Evolutionary conservation across 2,797 vertebrate genomes (phyloP), one percentile per base, ranked within the genome.

Genomic region (Gymnoscopelus braueri): DNA sequence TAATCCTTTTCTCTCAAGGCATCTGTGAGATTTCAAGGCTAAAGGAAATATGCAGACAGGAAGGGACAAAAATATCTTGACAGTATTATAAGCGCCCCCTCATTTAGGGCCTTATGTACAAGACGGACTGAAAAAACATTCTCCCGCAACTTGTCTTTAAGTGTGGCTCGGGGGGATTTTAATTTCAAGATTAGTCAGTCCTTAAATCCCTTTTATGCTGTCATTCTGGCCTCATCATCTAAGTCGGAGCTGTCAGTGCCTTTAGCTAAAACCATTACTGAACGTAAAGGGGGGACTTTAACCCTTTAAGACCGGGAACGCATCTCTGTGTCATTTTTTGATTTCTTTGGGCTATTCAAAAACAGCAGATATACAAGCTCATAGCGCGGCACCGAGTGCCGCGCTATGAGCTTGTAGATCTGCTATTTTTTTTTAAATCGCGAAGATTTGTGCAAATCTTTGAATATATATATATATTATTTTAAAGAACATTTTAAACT

Each of bases 171-270:
- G 39, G 60, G 81, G 87, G 83, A 79, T 83, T 87, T 88, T 84
- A 78, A 86, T 89, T 87, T 84, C 68, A 85, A 85, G 76, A 87
- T 88, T 84, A 86, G 75, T 82, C 73, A 55, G 74, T 74, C 65
- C 86, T 87, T 81, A 80, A 81, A 67, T 77, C 72, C 74, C 51
- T 84, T 85, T 85, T 67, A 84, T 68, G 59, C 77, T 67, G 78
- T 82, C 82, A 82, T 85, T 82, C 74, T 72, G 72, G 76, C 75
- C 84, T 87, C 84, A 82, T 90, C 88, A 85, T 83, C 69, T 70
- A 78, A 84, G 78, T 74, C 74, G 66, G 59, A 68, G 72, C 78
- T 79, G 81, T 77, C 86, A 53, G 73, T n/a, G 86, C 88, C 84
- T 85, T 67, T 24, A 79, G 87, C 82, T 53, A 76, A 76, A 65